These are phyloP conservation scores for Anisognathus igniventris DNA, from an alignment of 2,797 vertebrate species.

Conservation along the genomic window DNA sequence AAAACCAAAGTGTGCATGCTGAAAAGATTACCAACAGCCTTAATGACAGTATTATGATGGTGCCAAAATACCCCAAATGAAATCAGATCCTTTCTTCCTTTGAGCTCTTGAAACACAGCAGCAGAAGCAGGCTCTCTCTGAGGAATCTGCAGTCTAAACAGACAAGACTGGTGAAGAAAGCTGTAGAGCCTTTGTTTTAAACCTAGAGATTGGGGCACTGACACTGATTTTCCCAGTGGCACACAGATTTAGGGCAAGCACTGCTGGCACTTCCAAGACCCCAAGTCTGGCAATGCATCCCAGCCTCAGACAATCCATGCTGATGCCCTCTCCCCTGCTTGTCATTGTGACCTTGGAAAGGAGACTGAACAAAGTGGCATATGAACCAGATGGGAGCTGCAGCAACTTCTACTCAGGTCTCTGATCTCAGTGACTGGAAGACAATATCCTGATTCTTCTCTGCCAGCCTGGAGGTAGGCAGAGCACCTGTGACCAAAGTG, in stretches of 20 bases:
- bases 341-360: not conserved
- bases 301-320: not conserved
- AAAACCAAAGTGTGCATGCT: rapidly evolving
- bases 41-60: not conserved
- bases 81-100: not conserved
- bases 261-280: not conserved
- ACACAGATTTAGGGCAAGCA: not conserved
- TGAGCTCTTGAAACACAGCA: not conserved
- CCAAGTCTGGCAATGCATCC: not conserved
- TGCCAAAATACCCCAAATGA: not conserved
- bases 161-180: not conserved
- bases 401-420: not conserved
- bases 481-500: not conserved
- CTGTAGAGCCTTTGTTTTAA: not conserved
- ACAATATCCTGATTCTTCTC: not conserved
- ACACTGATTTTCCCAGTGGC: not conserved
- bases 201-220: not conserved
- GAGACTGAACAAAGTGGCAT: not conserved
- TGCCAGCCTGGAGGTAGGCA: not conserved
- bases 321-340: not conserved
- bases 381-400: not conserved
- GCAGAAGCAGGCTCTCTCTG: not conserved
- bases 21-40: not conserved
- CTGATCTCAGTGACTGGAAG: not conserved
- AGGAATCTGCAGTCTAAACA: not conserved